These are phyloP conservation scores for Machimus rusticus DNA, from an alignment of 2,888 invertebrate genomes.

Conservation along the genomic window DNA sequence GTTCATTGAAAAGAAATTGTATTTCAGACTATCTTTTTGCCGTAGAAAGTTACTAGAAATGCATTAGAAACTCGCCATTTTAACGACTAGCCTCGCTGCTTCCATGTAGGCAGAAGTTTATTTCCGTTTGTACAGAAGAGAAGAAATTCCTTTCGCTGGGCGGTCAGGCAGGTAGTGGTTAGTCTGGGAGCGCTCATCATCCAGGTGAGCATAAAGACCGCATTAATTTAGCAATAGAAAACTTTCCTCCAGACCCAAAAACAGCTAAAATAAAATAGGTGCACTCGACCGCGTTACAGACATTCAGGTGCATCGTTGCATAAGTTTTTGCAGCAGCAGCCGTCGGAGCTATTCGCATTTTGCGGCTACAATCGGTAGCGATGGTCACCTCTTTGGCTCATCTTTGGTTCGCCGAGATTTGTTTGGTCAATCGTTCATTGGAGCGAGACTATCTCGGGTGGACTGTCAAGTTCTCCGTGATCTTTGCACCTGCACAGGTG, in stretches of 20 bases:
- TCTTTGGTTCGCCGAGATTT: slow-evolving; percentile 6
- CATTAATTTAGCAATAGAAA: background rate
- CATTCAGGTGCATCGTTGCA: background rate
- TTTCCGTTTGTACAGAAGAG: background rate
- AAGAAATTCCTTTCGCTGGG: background rate
- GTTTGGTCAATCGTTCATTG: slow-evolving; percentile 21
- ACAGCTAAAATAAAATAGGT: background rate
- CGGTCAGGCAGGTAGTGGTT: background rate
- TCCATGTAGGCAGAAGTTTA: background rate
- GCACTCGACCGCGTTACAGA: background rate
- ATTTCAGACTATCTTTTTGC: background rate
- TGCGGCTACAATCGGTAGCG: background rate
- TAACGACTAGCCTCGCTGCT: background rate
- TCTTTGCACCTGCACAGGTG: slow-evolving; percentile 1
- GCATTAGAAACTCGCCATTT: background rate
- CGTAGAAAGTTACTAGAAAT: background rate
- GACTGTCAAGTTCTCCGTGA: background rate
- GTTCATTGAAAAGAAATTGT: background rate
- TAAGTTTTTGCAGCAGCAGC: background rate
- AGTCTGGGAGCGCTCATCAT: background rate
- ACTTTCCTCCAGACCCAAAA: background rate
- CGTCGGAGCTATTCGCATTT: background rate
- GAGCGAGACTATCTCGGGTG: background rate
- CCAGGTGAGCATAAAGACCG: background rate
- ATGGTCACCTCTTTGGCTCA: slow-evolving; percentile 10